Evolutionary conservation across 2,888 invertebrate genomes (phyloP).

Genomic region (Diaperis boleti): DNA sequence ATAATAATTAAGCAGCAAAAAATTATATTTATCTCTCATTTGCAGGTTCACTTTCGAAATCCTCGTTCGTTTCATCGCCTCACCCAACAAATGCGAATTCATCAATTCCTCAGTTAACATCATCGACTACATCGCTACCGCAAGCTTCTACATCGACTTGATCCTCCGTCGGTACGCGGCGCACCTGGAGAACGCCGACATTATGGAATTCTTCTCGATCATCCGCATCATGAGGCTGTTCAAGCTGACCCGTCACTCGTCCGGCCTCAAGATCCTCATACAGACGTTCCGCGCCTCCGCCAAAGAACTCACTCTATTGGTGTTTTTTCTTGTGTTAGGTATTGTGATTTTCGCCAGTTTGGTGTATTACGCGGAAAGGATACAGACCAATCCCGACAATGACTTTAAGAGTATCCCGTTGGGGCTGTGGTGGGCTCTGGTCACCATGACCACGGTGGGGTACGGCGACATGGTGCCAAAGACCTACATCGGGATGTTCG

Average conservation of each 20-base stretch:
- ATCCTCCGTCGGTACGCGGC: slow-evolving; percentile 90
- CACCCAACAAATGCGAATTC: slow-evolving; percentile 94
- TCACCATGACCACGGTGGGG: slow-evolving; percentile 98
- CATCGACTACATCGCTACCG: slow-evolving; percentile 98
- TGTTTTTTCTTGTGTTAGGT: slow-evolving; percentile 97
- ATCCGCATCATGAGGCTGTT: slow-evolving; percentile 98
- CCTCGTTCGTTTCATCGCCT: slow-evolving; percentile 84
- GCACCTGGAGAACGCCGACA: slow-evolving; percentile 93
- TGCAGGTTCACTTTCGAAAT: slow-evolving; percentile 88
- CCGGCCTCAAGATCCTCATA: slow-evolving; percentile 97
- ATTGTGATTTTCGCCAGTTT: slow-evolving; percentile 98
- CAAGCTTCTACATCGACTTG: slow-evolving; percentile 98
- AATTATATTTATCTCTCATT: background rate
- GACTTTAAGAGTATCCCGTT: slow-evolving; percentile 98
- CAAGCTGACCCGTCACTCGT: slow-evolving; percentile 96
- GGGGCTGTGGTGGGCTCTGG: slow-evolving; percentile 98
- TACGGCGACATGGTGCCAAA: slow-evolving; percentile 99
- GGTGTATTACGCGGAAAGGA: slow-evolving; percentile 97
- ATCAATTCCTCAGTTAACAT: slow-evolving; percentile 95
- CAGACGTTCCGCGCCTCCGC: slow-evolving; percentile 98
- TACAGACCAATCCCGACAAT: slow-evolving; percentile 91
- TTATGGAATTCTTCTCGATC: slow-evolving; percentile 97
- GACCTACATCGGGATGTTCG: slow-evolving; percentile 98
- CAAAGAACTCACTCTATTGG: slow-evolving; percentile 94
- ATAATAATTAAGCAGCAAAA: too few species aligned